Evolutionary conservation across 1,140 invertebrate species (phyloP).

Genomic region (Gryllus bimaculatus): DNA sequence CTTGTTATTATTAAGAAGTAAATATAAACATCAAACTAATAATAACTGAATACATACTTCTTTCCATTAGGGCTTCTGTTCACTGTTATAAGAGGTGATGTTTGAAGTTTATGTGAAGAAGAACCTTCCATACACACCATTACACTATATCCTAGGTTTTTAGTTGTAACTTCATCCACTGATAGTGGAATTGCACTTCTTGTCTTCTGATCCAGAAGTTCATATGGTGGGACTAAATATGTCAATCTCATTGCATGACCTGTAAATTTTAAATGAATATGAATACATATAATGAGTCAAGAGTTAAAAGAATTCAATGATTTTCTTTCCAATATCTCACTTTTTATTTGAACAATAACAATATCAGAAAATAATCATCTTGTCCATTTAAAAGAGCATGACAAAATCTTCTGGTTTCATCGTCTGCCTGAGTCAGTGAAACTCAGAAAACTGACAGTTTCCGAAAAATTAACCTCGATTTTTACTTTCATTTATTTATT

Average conservation of each 20-base stretch:
- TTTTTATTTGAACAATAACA: neutral
- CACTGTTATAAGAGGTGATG: slow-evolving; percentile 65
- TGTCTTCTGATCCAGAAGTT: slow-evolving; percentile 68
- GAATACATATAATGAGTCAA: neutral
- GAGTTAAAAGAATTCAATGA: neutral
- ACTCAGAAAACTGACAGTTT: too few species aligned
- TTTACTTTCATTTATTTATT: too few species aligned
- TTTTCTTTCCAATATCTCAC: neutral
- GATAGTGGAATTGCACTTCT: slow-evolving; percentile 64
- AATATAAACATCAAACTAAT: too few species aligned
- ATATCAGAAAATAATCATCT: too few species aligned
- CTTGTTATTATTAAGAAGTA: too few species aligned
- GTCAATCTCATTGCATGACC: slow-evolving; percentile 87
- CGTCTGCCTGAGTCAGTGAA: too few species aligned
- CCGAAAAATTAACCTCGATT: too few species aligned
- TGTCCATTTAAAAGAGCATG: too few species aligned
- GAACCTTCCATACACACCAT: slow-evolving; percentile 87
- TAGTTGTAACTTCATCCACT: slow-evolving; percentile 56
- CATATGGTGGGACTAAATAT: slow-evolving; percentile 92
- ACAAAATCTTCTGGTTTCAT: too few species aligned
- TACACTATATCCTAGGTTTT: slow-evolving; percentile 73
- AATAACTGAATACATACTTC: slow-evolving; percentile 44
- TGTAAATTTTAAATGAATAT: slow-evolving; percentile 30
- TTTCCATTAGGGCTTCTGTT: slow-evolving; percentile 62
- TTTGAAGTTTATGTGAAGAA: slow-evolving; percentile 77